Percentiles rank a stretch among this genome's conserved stretches.
These are phyloP conservation scores for Apamea sordens DNA, from an alignment of 2,888 invertebrate species.

Conservation along the genomic window DNA sequence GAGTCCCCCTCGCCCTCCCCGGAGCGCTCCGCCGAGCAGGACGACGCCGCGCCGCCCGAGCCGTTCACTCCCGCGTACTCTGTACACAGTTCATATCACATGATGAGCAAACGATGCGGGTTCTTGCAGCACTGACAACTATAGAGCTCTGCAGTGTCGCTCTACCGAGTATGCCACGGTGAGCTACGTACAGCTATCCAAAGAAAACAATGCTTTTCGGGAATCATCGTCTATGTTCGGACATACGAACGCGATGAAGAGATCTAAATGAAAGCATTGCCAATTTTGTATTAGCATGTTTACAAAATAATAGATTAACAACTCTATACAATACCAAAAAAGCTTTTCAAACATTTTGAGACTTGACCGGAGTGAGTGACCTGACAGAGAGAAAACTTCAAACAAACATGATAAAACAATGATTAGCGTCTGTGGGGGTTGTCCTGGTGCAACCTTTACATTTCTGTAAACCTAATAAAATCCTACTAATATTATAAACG, in stretches of 20 bases:
- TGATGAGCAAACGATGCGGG: not conserved
- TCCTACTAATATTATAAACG: not conserved
- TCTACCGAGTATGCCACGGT: not conserved
- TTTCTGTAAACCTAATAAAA: not conserved
- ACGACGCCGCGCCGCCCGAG: conserved; percentile 37
- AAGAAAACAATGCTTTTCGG: not conserved
- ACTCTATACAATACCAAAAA: not conserved
- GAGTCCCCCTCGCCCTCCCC: conserved; percentile 39
- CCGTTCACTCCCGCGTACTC: conserved; percentile 38
- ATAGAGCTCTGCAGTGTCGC: not conserved
- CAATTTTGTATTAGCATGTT: not conserved
- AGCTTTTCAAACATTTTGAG: too few species aligned
- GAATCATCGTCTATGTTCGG: not conserved
- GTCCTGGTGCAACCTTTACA: too few species aligned
- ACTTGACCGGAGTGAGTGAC: not conserved
- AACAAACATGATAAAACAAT: not conserved
- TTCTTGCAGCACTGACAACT: not conserved
- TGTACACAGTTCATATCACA: conserved; percentile 6
- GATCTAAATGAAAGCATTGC: not conserved
- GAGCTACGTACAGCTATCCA: not conserved
- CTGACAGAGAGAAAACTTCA: not conserved
- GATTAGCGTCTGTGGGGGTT: not conserved
- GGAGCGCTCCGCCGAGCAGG: conserved; percentile 52
- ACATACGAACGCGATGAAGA: not conserved
- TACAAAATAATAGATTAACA: not conserved